Evolutionary conservation across 2,888 invertebrate species (phyloP), one percentile per base, ranked within the genome.

Genomic region (Helleia helle): DNA sequence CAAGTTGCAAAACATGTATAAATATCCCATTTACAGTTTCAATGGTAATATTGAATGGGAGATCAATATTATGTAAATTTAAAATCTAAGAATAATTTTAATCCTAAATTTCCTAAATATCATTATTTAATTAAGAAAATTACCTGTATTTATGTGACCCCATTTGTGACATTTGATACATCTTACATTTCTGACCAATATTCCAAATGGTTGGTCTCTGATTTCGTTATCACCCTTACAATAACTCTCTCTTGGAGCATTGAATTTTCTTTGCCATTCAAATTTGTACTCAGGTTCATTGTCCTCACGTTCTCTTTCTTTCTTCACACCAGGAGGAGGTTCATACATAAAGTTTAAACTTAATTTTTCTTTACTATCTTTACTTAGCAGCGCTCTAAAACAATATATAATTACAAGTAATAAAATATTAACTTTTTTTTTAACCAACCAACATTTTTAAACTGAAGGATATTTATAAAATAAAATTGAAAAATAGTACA

Each of bases 271-370:
- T 75, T 99, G 99, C 99, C 99, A 99, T 68, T 99, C 99, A 84
- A 99, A 99, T 76, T 99, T 99, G 62, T 95, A 98, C 59, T 99
- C 98, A 1, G 95, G 95, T 65, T 97, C 97, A 65, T 95, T 94
- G 57, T 95, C 94, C 67, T 96, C 95, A 48, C 93, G 91, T 71
- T 96, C 95, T 38, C 94, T 87, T 69, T 95, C 95, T 60, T 96
- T 95, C 54, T 95, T 95, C 1, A 96, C 94, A 34, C 99, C 99
- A 12, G 99, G 98, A 22, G 99, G 99, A 7, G 99, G 97, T 71
- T 99, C 99, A 70, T 99, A 99, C 96, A 99, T 97, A 65, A 99
- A 99, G 74, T 96, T 98, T 1, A 99, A 91, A 58, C 99, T 99
- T 43, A 99, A 75, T 73, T 98, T 98, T 49, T 99, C 99, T 68